phyloP scores from a whole-genome alignment of 1,140 invertebrate genomes.

The Bombus haemorrhoidalis region DNA sequence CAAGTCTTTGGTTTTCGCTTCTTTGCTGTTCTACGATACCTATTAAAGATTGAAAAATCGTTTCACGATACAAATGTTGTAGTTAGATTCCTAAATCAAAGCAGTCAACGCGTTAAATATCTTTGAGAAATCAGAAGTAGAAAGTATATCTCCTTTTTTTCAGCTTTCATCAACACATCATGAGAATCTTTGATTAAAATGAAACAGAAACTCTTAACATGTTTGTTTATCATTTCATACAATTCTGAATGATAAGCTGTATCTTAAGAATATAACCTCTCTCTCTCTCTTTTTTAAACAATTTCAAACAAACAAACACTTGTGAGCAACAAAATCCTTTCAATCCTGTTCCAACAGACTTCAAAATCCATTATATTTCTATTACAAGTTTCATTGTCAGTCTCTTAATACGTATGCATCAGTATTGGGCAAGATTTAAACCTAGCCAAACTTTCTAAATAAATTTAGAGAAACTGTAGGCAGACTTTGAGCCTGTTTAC shows the following conservation, averaged over 20 bases:
- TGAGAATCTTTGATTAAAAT: background rate
- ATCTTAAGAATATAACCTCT: background rate
- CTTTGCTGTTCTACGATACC: background rate
- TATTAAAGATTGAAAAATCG: background rate
- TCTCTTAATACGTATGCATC: background rate
- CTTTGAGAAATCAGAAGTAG: background rate
- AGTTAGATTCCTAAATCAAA: background rate
- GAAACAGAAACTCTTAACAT: background rate
- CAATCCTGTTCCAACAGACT: conserved; percentile 1
- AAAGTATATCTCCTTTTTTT: background rate
- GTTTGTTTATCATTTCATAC: background rate
- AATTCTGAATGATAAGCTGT: background rate
- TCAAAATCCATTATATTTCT: background rate
- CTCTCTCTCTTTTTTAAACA: background rate
- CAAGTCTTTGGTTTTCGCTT: background rate
- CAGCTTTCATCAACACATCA: background rate
- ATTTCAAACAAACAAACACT: background rate
- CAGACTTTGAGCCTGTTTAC: background rate
- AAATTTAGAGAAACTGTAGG: background rate
- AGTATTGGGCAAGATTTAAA: conserved; percentile 10
- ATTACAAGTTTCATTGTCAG: background rate
- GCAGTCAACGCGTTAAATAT: conserved; percentile 41
- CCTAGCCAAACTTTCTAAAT: background rate
- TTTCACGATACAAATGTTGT: background rate
- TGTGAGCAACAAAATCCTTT: conserved; percentile 6